Evolutionary conservation across 2,888 invertebrate species (phyloP), one percentile per base, ranked within the genome.

Genomic region (Erebia ligea): DNA sequence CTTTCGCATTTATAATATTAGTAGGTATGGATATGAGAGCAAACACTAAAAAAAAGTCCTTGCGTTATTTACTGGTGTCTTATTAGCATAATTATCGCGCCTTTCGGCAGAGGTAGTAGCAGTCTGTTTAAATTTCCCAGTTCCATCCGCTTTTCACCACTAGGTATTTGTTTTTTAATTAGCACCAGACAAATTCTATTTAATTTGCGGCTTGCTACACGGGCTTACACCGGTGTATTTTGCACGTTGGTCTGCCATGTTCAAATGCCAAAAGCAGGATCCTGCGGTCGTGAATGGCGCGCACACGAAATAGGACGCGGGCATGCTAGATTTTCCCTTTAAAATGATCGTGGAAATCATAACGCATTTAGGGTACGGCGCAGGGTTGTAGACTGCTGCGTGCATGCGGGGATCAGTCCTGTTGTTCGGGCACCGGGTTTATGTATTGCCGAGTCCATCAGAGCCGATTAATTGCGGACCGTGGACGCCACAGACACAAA

Each of bases 191-290:
- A 87, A 84, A 87, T 89, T 86, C 80, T 87, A 89, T 90, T 92
- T 88, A 87, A 87, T 88, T 88, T 90, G 88, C 84, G 89, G 88
- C 80, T 76, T 77, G 77, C 75, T 82, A 80, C 80, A 81, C 77
- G 80, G 81, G 83, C 79, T 80, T 82, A 84, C 81, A 81, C 81
- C 76, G 79, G 78, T 84, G 82, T 84, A 82, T 83, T 82, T 82
- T 83, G 81, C 82, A 82, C 79, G 79, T 81, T 78, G 84, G 83
- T 82, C 81, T 76, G 82, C 79, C 81, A 82, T 84, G 87, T 84
- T 86, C 82, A 82, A 84, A 86, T 85, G 89, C 87, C 89, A 87
- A 86, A 88, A 88, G 83, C 90, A 90, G 88, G 78, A 78, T 82
- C 77, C 78, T 89, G 88, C 80, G 89, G 90, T 89, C 81, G 77